Evolutionary conservation across 1,140 invertebrate species (phyloP).

Genomic region (Homalodisca vitripennis): DNA sequence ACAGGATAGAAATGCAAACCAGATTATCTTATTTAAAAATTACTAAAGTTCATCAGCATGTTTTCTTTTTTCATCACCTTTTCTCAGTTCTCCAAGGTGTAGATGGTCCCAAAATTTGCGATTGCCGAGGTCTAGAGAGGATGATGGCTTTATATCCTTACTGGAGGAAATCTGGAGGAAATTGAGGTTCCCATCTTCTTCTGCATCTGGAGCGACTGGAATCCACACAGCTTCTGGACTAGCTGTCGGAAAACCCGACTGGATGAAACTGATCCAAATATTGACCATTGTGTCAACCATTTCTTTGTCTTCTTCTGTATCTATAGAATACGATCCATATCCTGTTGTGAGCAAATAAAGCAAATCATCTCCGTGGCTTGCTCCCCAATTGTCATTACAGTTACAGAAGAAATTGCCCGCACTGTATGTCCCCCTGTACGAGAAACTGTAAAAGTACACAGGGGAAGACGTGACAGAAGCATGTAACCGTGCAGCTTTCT

Average conservation of each 20-base stretch:
- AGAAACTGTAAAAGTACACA: slow-evolving; percentile 42
- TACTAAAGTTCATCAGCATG: no score
- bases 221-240: neutral
- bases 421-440: slow-evolving; percentile 36
- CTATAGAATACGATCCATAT: neutral
- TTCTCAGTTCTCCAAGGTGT: neutral
- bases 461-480: slow-evolving; percentile 32
- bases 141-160: neutral
- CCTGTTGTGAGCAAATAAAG: slow-evolving; percentile 29
- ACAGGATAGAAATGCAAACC: no score
- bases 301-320: slow-evolving; percentile 18
- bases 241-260: neutral
- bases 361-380: slow-evolving; percentile 39
- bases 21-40: no score
- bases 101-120: neutral
- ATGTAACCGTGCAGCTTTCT: slow-evolving; percentile 35
- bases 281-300: slow-evolving; percentile 2
- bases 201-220: neutral
- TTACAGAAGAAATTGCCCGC: slow-evolving; percentile 18
- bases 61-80: no score
- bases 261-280: slow-evolving; percentile 1
- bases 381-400: slow-evolving; percentile 30
- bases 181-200: neutral
- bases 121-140: neutral
- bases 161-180: neutral